Conservation (phyloP, 2,888 invertebrate genomes). For the Peribatodes rhomboidaria region DNA sequence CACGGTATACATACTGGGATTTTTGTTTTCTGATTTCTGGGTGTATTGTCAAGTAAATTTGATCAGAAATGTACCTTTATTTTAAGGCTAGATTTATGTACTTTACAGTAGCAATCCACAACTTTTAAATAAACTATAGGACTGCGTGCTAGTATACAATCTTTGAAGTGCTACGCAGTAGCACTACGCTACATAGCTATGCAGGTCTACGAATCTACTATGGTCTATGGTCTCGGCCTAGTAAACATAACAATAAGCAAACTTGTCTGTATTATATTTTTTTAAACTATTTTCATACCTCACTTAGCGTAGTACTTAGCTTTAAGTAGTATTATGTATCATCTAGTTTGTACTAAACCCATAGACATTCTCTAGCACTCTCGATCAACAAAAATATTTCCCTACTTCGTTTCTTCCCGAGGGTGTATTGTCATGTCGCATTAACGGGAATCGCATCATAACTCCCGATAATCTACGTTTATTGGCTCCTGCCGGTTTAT, state of each 20-base stretch:
- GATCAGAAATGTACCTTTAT: neutral
- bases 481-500: slow-evolving; percentile 81
- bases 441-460: slow-evolving; percentile 84
- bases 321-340: neutral
- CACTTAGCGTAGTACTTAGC: no score
- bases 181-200: neutral
- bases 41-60: no score
- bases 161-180: neutral
- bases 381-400: slow-evolving; percentile 24
- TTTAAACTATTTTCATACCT: no score
- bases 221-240: no score
- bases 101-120: neutral
- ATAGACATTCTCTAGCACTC: neutral
- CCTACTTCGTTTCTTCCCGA: slow-evolving; percentile 50
- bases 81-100: no score
- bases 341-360: neutral
- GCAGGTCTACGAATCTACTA: neutral
- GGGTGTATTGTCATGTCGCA: slow-evolving; percentile 83
- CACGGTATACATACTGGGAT: slow-evolving; percentile 54
- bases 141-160: neutral
- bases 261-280: no score
- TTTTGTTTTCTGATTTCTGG: neutral
- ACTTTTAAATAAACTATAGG: neutral
- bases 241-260: no score
- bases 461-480: slow-evolving; percentile 86